Conservation (phyloP, 1,140 invertebrate genomes). For the Sitobion miscanthi region DNA sequence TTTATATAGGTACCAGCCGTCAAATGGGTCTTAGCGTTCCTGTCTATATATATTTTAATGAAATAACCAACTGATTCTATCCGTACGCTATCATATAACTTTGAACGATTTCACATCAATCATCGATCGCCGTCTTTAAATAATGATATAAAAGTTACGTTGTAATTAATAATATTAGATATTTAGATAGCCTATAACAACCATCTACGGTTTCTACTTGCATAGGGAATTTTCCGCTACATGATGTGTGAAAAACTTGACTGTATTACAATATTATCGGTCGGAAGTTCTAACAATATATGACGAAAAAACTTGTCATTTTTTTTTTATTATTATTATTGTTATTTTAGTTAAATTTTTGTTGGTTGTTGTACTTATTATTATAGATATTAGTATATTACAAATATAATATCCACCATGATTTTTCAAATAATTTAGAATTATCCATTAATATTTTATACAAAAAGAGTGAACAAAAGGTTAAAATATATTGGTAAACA, state of each 20-base stretch:
- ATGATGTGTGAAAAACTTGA: not conserved
- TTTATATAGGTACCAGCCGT: not conserved
- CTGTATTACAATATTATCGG: not conserved
- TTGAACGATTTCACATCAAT: not conserved
- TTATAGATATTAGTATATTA: no score
- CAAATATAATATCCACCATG: not conserved
- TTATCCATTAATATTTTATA: not conserved
- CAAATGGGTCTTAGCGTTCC: not conserved
- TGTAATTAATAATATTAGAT: not conserved
- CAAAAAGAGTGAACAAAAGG: not conserved
- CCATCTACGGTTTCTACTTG: not conserved
- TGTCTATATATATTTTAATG: not conserved
- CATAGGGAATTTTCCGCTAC: not conserved
- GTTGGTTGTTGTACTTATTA: no score
- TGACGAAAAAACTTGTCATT: not conserved
- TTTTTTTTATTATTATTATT: not conserved
- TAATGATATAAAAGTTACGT: not conserved
- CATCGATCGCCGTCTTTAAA: not conserved
- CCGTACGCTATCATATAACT: not conserved
- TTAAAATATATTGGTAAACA: not conserved
- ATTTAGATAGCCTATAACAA: not conserved
- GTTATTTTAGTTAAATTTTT: not conserved
- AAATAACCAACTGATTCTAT: not conserved
- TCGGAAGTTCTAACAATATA: not conserved
- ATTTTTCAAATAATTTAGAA: not conserved